Evolutionary conservation across 2,888 invertebrate genomes (phyloP).

Genomic region (Pedicia rivosa): DNA sequence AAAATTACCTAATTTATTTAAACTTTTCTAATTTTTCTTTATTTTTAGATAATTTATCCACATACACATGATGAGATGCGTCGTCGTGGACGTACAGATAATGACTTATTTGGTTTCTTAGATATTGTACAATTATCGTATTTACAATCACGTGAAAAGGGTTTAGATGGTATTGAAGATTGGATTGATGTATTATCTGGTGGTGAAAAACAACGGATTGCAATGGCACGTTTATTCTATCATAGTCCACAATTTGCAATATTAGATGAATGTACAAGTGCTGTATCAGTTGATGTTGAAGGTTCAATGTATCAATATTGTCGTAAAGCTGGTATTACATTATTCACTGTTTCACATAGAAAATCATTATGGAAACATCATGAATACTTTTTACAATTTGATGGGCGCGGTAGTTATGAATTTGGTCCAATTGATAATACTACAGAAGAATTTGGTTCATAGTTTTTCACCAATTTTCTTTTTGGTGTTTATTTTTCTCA

Average conservation of each 20-base stretch:
- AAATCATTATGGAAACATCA: conserved; percentile 96
- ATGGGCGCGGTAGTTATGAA: conserved; percentile 81
- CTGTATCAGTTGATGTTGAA: conserved; percentile 96
- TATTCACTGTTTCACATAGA: conserved; percentile 95
- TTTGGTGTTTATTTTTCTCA: no score
- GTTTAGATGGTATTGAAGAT: conserved; percentile 86
- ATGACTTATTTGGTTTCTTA: conserved; percentile 57
- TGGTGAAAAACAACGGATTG: conserved; percentile 95
- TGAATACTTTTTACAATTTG: conserved; percentile 91
- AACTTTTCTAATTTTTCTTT: no score
- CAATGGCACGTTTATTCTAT: conserved; percentile 96
- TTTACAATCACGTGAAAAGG: conserved; percentile 68
- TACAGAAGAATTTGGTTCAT: conserved; percentile 89
- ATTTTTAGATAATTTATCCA: conserved; percentile 66
- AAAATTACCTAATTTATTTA: conserved; percentile 2
- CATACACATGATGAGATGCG: conserved; percentile 77
- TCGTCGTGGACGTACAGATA: conserved; percentile 61
- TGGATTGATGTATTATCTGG: conserved; percentile 98
- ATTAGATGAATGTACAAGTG: conserved; percentile 96
- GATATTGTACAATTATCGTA: conserved; percentile 73
- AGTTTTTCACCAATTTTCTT: no score
- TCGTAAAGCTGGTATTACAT: conserved; percentile 65
- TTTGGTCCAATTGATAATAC: conserved; percentile 74
- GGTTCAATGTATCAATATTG: conserved; percentile 95
- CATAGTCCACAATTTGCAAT: conserved; percentile 98